Conservation (phyloP, 2,797 vertebrate species). For the Iguana delicatissima region DNA sequence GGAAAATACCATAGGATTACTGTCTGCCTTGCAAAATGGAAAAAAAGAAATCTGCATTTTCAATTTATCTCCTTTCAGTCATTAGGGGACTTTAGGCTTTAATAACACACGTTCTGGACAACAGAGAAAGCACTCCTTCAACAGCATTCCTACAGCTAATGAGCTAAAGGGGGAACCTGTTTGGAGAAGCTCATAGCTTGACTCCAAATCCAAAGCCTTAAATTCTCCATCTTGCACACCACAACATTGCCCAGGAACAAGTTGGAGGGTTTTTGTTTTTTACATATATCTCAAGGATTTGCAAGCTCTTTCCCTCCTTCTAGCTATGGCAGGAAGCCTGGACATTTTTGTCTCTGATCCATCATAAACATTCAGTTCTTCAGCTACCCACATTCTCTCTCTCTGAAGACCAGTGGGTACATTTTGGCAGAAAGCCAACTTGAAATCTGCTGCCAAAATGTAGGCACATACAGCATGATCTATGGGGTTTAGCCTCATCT, state of each 20-base stretch:
- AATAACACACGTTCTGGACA: slow-evolving; percentile 46
- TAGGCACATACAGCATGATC: slow-evolving; percentile 53
- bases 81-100: slow-evolving; percentile 54
- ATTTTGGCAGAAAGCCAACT: slow-evolving; percentile 68
- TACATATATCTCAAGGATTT: slow-evolving; percentile 49
- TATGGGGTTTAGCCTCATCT: slow-evolving; percentile 73
- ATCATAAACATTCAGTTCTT: slow-evolving; percentile 79
- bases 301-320: slow-evolving; percentile 19
- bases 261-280: background rate
- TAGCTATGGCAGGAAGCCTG: slow-evolving; percentile 77
- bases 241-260: slow-evolving; percentile 56
- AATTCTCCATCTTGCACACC: slow-evolving; percentile 53
- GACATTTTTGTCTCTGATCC: slow-evolving; percentile 79
- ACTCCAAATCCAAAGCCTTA: slow-evolving; percentile 41
- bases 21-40: slow-evolving; percentile 49
- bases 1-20: slow-evolving; percentile 60
- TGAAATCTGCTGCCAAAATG: slow-evolving; percentile 64
- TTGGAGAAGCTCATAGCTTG: slow-evolving; percentile 9
- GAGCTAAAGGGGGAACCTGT: slow-evolving; percentile 48
- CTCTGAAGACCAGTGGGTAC: slow-evolving; percentile 74
- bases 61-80: slow-evolving; percentile 54
- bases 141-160: slow-evolving; percentile 45
- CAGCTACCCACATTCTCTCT: slow-evolving; percentile 73
- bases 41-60: slow-evolving; percentile 39
- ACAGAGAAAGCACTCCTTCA: slow-evolving; percentile 55